Evolutionary conservation across 2,888 invertebrate genomes (phyloP), one percentile per base, ranked within the genome.

Genomic region (Mimumesa dahlbomi): DNA sequence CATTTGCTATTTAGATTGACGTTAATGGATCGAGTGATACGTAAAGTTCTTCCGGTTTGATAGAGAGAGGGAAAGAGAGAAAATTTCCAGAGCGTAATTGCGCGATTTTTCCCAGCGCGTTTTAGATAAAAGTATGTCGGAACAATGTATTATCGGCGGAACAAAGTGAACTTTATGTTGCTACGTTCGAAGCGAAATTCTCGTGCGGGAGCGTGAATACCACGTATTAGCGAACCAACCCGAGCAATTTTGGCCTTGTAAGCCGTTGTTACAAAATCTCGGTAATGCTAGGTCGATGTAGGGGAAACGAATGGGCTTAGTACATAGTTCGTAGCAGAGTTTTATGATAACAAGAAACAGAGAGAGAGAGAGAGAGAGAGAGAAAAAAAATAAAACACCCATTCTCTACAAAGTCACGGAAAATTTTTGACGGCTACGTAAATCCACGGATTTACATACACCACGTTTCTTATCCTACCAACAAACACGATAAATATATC

Each of bases 211-310:
- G 46, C 53, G 5, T n/a, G 65, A 62, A 66, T 34, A 48, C 66
- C 63, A 62, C 63, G 62, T 49, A 66, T 66, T 54, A 66, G 43
- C 25, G 48, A 21, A 29, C 25, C 46, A 25, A 16, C 38, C 29
- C 63, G 53, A 48, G 46, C 48, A 48, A 54, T 66, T 66, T 62
- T 34, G 48, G 63, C 29, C 13, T 21, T 52, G 21, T 31, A 65
- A 49, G 18, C 46, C 38, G 45, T 19, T 31, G 16, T 21, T 21
- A 45, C 18, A 40, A 22, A 25, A 29, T 25, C 53, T 53, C 52
- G 66, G 59, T 66, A 66, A 66, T 66, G 53, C 53, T 54, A 54
- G 52, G 38, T 52, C 56, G 58, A 29, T 18, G 22, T 9, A n/a
- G 34, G 11, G n/a, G 11, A 34, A 34, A 3, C 25, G 25, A 7